These are phyloP conservation scores for Coelopa frigida DNA, from an alignment of 1,140 invertebrate species.

Conservation along the genomic window DNA sequence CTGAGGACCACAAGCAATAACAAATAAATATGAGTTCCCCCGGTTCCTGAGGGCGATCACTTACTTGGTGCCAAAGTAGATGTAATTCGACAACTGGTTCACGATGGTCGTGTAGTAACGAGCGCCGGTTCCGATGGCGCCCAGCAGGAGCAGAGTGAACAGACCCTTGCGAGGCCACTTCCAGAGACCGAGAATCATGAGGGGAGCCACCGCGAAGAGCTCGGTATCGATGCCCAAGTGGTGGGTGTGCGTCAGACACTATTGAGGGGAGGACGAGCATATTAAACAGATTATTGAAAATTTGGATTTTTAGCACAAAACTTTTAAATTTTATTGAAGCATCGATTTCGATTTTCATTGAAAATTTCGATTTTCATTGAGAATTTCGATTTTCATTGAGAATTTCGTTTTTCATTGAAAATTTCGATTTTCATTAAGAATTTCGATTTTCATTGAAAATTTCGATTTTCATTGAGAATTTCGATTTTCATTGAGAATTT, in stretches of 20 bases:
- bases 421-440: too few species aligned
- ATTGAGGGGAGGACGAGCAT: conserved; percentile 25
- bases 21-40: background rate
- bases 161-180: conserved; percentile 52
- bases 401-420: conserved; percentile 9
- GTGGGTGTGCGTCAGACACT: conserved; percentile 66
- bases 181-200: conserved; percentile 59
- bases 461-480: too few species aligned
- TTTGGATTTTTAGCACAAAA: background rate
- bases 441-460: too few species aligned
- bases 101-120: conserved; percentile 54
- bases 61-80: conserved; percentile 62
- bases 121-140: conserved; percentile 51
- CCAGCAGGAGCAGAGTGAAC: conserved; percentile 45
- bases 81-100: conserved; percentile 54
- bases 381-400: conserved; percentile 3
- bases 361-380: background rate
- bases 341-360: background rate
- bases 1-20: conserved; percentile 41
- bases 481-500: too few species aligned
- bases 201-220: conserved; percentile 63
- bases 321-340: background rate
- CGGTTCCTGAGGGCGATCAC: too few species aligned
- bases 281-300: conserved; percentile 8
- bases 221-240: conserved; percentile 79